Conservation (phyloP, 2,113 vertebrate genomes). For the Pogonocichla stellata region DNA sequence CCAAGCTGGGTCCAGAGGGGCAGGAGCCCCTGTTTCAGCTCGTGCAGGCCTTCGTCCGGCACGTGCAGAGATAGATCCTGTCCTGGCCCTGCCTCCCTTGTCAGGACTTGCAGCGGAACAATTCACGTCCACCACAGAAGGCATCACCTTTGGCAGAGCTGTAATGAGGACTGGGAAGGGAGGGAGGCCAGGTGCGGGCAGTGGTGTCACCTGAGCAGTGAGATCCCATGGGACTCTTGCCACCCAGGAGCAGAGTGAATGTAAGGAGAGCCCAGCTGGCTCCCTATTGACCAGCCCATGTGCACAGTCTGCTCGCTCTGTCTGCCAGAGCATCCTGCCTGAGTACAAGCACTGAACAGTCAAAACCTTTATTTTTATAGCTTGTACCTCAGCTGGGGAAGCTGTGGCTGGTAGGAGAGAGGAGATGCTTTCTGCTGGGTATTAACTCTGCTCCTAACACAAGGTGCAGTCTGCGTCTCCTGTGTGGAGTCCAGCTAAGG, state of each 20-base stretch:
- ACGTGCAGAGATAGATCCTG: constrained; percentile 86
- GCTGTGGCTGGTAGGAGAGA: constrained; percentile 27
- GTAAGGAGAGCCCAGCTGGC: not conserved
- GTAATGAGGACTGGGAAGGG: not conserved
- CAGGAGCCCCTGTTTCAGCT: constrained; percentile 96
- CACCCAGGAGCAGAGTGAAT: not conserved
- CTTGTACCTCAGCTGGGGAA: constrained; percentile 14
- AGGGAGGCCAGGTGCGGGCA: constrained; percentile 16
- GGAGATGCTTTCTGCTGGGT: not conserved
- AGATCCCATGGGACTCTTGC: not conserved
- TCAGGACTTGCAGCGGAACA: not conserved
- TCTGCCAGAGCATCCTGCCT: not conserved
- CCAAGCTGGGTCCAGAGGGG: constrained; percentile 85
- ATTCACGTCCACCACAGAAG: not conserved
- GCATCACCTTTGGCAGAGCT: not conserved
- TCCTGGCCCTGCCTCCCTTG: not conserved
- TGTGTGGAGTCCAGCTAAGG: not conserved
- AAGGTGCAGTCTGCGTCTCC: not conserved
- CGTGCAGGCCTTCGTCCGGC: constrained; percentile 92
- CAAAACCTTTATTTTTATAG: constrained; percentile 73
- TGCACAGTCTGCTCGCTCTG: not conserved
- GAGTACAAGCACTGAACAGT: not conserved
- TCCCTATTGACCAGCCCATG: not conserved
- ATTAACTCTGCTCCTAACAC: constrained; percentile 10
- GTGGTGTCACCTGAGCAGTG: not conserved